Conservation (phyloP, 2,797 vertebrate genomes). For the Paramormyrops hopkinsi region DNA sequence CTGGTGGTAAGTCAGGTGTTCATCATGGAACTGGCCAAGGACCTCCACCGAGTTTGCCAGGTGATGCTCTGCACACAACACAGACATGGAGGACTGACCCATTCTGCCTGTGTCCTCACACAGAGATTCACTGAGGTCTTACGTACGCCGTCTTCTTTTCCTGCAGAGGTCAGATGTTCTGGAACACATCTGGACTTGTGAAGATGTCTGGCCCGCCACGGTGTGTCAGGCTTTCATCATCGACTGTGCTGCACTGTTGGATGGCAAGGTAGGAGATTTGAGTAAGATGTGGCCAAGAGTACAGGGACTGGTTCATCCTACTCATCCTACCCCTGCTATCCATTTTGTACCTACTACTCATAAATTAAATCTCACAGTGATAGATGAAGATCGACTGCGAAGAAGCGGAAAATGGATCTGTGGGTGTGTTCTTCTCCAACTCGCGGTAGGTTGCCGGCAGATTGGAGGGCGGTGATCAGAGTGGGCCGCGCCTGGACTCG, state of each 20-base stretch:
- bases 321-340: neutral
- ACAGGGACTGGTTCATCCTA: neutral
- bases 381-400: neutral
- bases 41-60: slow-evolving; percentile 65
- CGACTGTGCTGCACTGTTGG: slow-evolving; percentile 62
- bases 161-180: slow-evolving; percentile 58
- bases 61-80: slow-evolving; percentile 37
- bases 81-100: neutral
- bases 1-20: slow-evolving; percentile 66
- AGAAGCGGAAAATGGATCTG: neutral
- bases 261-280: slow-evolving; percentile 56
- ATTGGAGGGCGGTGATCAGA: slow-evolving; percentile 51
- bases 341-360: neutral
- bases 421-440: slow-evolving; percentile 19
- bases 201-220: slow-evolving; percentile 59
- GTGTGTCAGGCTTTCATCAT: slow-evolving; percentile 58
- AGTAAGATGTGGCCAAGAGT: neutral
- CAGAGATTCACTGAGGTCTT: neutral
- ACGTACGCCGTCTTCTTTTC: neutral
- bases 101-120: neutral
- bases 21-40: slow-evolving; percentile 60
- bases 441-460: slow-evolving; percentile 60
- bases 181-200: slow-evolving; percentile 58
- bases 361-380: neutral
- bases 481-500: slow-evolving; percentile 36